Evolutionary conservation across 1,140 invertebrate genomes (phyloP), one percentile per base, ranked within the genome.

Genomic region (Drosophila ercepeae): DNA sequence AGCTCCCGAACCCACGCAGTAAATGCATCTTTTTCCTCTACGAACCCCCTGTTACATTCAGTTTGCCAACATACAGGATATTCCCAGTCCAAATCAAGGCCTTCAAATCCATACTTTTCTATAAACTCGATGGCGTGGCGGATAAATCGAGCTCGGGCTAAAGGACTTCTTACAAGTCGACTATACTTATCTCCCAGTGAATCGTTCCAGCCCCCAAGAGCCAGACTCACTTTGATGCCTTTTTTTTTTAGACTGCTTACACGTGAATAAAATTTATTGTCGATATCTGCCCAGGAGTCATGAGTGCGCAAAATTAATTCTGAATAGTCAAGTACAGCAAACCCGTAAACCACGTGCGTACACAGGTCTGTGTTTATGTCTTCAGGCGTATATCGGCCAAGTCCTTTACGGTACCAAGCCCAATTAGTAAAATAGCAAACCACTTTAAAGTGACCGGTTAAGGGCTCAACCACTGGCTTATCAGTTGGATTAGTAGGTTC

Each of bases 341-440:
- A 98, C 18, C 97, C 97, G 81, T 98, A 98, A 1, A 98, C 94
- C 48, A 98, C 95, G 79, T 98, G 97, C 0, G 97, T 98, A 82
- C 97, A 98, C 0, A 98, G 92, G 32, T 94, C 94, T 1, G 95
- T 93, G 88, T 98, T 96, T 16, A 98, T 97, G 71, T 97, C 94
- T 83, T 97, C 96, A 0, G 97, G 97, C 1, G 94, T 91, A 72
- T 96, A 98, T 77, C 96, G 96, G 41, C 96, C 97, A 11, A 93
- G 75, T 0, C 96, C 96, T 65, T 94, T 94, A n/a, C 96, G 93
- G 74, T 97, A 97, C 96, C 97, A 98, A 0, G 97, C 96, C 97
- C 97, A 98, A 81, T 98, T 98, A 0, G 97, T 98, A 84, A 97
- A 98, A 89, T 98, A 98, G 77, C 97, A 98, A 0, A 98, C 96